phyloP scores from a whole-genome alignment of 1,140 invertebrate genomes.

The Dufourea novaeangliae region DNA sequence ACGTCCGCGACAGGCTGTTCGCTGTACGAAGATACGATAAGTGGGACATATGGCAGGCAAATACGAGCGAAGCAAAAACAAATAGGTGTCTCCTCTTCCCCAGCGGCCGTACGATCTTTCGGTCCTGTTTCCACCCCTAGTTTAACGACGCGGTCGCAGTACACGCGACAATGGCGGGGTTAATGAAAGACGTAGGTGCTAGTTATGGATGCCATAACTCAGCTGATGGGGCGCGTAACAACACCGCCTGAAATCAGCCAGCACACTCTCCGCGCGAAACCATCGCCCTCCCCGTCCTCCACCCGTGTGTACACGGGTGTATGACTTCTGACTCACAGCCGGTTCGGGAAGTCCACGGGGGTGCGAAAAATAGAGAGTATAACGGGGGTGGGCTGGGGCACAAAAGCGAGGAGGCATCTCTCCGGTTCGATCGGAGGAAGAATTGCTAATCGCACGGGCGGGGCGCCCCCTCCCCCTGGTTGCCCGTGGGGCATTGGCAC shows the following conservation, averaged over 20 bases:
- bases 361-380: constrained; percentile 57
- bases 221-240: constrained; percentile 52
- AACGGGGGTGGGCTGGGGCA: constrained; percentile 21
- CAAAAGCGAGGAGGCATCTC: constrained; percentile 33
- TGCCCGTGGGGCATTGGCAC: constrained; percentile 13
- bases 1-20: neutral
- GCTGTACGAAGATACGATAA: constrained; percentile 22
- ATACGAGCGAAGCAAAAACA: constrained; percentile 67
- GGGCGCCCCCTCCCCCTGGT: too few relatives aligned
- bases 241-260: constrained; percentile 51
- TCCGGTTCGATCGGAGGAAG: constrained; percentile 12
- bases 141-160: constrained; percentile 58
- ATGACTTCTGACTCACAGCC: constrained; percentile 62
- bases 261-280: constrained; percentile 15
- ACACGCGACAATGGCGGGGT: constrained; percentile 69
- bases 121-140: constrained; percentile 12
- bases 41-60: constrained; percentile 67
- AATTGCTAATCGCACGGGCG: constrained; percentile 46
- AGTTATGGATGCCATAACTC: constrained; percentile 75
- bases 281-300: neutral
- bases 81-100: constrained; percentile 54
- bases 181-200: constrained; percentile 74
- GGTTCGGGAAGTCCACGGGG: constrained; percentile 38
- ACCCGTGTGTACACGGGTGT: constrained; percentile 20
- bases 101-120: constrained; percentile 9